Evolutionary conservation across 1,140 invertebrate species (phyloP).

Genomic region (Pseudomyrmex dendroicus): DNA sequence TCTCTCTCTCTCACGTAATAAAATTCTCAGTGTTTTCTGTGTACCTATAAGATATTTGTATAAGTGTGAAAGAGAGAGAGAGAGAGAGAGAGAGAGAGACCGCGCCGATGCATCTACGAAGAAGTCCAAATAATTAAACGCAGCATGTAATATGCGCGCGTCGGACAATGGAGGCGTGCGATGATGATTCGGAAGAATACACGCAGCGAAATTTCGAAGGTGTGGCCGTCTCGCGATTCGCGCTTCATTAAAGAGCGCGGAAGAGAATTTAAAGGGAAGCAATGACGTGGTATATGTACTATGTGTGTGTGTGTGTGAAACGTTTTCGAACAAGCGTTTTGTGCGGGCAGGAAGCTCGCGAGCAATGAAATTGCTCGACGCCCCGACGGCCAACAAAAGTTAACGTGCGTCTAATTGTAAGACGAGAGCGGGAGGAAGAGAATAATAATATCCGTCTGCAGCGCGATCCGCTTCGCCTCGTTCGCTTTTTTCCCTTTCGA

Average conservation of each 20-base stretch:
- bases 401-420: conserved; percentile 58
- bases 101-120: conserved; percentile 7
- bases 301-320: neutral
- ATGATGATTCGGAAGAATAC: conserved; percentile 16
- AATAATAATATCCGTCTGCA: conserved; percentile 58
- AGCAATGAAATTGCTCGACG: conserved; percentile 40
- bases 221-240: conserved; percentile 40
- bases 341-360: conserved; percentile 42
- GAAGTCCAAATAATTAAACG: conserved; percentile 35
- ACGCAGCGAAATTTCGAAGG: conserved; percentile 37
- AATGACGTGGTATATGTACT: conserved; percentile 6
- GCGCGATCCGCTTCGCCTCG: conserved; percentile 37
- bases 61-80: neutral
- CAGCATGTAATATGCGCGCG: neutral
- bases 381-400: conserved; percentile 19
- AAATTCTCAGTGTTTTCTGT: neutral
- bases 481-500: conserved; percentile 44
- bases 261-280: conserved; percentile 18
- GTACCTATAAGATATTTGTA: too few species aligned
- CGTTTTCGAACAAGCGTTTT: conserved; percentile 32
- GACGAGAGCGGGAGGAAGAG: conserved; percentile 17
- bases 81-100: neutral
- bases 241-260: conserved; percentile 55
- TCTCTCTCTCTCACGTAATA: neutral
- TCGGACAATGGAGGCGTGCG: conserved; percentile 10